A percentile compares a stretch with the other conserved stretches of the same genome.
Conservation (phyloP, 1,140 invertebrate species). For the Acromyrmex echinatior region DNA sequence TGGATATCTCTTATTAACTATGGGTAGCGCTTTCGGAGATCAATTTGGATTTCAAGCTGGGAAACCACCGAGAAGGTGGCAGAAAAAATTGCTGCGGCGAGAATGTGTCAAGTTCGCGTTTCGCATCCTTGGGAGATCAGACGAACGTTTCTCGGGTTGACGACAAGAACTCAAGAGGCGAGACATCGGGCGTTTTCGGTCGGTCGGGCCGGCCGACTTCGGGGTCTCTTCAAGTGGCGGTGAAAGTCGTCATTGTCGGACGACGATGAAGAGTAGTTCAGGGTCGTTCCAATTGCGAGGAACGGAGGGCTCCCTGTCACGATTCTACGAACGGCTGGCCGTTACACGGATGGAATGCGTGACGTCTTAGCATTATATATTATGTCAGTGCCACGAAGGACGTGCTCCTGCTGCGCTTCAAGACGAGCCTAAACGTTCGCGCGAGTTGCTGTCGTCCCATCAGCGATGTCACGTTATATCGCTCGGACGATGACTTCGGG, state of each 20-base stretch:
- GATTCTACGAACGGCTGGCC: slow-evolving; percentile 63
- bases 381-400: slow-evolving; percentile 50
- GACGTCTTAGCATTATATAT: slow-evolving; percentile 32
- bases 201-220: not conserved
- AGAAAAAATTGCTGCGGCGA: slow-evolving; percentile 12
- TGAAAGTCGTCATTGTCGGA: slow-evolving; percentile 42
- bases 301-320: slow-evolving; percentile 49
- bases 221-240: slow-evolving; percentile 34
- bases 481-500: not conserved
- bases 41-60: not conserved
- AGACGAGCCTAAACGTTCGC: slow-evolving; percentile 24
- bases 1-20: not conserved
- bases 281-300: slow-evolving; percentile 57
- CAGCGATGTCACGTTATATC: not conserved
- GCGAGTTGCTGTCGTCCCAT: not conserved
- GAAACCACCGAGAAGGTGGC: not conserved
- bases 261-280: slow-evolving; percentile 54
- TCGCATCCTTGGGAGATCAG: slow-evolving; percentile 24
- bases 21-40: slow-evolving; percentile 13
- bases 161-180: slow-evolving; percentile 29
- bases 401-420: slow-evolving; percentile 36
- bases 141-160: slow-evolving; percentile 34
- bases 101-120: slow-evolving; percentile 37
- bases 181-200: slow-evolving; percentile 39
- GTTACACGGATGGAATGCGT: slow-evolving; percentile 62